These are phyloP conservation scores for Scaptodrosophila lebanonensis DNA, from an alignment of 1,140 invertebrate genomes.

Conservation along the genomic window DNA sequence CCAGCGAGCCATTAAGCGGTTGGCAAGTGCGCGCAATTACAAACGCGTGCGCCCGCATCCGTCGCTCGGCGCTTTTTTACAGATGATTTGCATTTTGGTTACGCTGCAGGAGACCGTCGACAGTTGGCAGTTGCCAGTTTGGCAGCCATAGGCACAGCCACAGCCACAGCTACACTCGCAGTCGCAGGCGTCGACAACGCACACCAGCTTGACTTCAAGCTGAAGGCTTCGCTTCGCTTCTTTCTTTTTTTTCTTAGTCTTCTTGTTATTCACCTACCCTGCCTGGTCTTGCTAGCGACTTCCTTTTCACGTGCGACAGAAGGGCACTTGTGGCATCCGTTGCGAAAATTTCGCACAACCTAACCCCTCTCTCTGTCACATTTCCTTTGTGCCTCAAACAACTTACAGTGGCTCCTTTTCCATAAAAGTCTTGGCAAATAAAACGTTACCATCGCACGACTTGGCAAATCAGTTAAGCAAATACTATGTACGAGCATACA, in stretches of 20 bases:
- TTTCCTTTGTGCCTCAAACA: constrained; percentile 65
- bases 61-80: constrained; percentile 38
- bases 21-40: constrained; percentile 68
- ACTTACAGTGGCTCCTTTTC: too few relatives aligned
- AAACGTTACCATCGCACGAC: too few relatives aligned
- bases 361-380: constrained; percentile 45
- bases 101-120: constrained; percentile 44
- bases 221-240: constrained; percentile 12
- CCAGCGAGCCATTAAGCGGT: too few relatives aligned
- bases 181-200: too few relatives aligned
- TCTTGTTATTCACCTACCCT: constrained; percentile 20
- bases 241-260: too few relatives aligned
- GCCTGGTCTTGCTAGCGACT: constrained; percentile 21
- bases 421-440: too few relatives aligned
- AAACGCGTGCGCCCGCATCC: constrained; percentile 15
- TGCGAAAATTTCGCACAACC: constrained; percentile 12
- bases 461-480: too few relatives aligned
- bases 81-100: constrained; percentile 66
- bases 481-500: too few relatives aligned
- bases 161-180: constrained; percentile 5
- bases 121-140: neutral
- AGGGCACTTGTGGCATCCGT: constrained; percentile 68
- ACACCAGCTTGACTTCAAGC: constrained; percentile 26
- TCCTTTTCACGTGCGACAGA: constrained; percentile 45
- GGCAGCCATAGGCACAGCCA: constrained; percentile 5